Percentiles rank a stretch among this genome's conserved stretches.
Conservation (phyloP, 1,140 invertebrate genomes). For the Adoxophyes honmai region DNA sequence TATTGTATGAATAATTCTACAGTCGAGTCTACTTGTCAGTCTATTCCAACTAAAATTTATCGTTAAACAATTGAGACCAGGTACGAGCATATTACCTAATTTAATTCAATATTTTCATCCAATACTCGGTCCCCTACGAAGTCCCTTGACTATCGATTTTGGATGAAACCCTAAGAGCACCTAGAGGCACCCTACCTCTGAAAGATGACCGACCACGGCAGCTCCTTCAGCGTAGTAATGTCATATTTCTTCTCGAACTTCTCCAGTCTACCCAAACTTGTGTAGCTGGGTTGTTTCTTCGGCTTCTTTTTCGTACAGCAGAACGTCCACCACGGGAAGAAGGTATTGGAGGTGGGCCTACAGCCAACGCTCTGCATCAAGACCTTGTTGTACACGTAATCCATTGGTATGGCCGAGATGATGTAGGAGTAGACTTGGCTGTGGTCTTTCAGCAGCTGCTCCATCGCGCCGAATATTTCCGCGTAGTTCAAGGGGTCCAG, state of each 20-base stretch:
- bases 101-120: no score
- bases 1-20: no score
- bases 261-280: slow-evolving; percentile 25
- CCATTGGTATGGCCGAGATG: slow-evolving; percentile 48
- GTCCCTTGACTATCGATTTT: no score
- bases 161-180: no score
- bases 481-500: slow-evolving; percentile 44
- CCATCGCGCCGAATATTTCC: slow-evolving; percentile 52
- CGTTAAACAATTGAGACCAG: no score
- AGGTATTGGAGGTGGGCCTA: background rate
- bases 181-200: slow-evolving; percentile 34
- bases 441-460: slow-evolving; percentile 38
- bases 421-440: slow-evolving; percentile 54
- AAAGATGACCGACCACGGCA: slow-evolving; percentile 70
- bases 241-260: slow-evolving; percentile 46
- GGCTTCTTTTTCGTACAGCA: slow-evolving; percentile 21
- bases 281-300: slow-evolving; percentile 26
- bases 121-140: no score
- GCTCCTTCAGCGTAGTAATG: slow-evolving; percentile 47
- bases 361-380: slow-evolving; percentile 26
- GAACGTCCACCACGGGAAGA: slow-evolving; percentile 26
- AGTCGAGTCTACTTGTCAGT: no score
- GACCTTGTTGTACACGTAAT: slow-evolving; percentile 59
- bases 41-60: no score
- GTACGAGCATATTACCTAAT: no score